Percentiles rank a stretch among this genome's conserved stretches.
Conservation (phyloP, 2,797 vertebrate species). For the Neomorphus geoffroyi region DNA sequence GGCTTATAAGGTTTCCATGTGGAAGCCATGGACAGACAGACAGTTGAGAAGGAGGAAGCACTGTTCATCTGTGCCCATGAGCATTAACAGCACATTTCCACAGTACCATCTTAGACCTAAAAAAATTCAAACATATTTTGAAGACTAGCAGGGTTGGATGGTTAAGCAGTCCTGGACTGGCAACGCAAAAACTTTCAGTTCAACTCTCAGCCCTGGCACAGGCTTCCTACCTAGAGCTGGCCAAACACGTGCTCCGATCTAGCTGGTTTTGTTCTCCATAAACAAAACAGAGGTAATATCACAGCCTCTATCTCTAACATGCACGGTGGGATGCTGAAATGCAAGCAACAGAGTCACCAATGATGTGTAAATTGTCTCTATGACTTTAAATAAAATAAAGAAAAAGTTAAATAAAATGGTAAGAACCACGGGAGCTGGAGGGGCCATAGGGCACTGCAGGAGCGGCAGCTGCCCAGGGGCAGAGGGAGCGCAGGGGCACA, state of each 20-base stretch:
- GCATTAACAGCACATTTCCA: accelerated
- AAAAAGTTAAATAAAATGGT: accelerated
- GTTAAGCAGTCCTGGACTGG: neutral
- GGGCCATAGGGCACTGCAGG: neutral
- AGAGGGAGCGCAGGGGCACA: neutral
- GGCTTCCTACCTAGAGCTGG: accelerated
- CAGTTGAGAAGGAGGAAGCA: neutral
- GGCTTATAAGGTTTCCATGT: accelerated
- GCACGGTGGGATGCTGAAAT: accelerated
- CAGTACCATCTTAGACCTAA: accelerated
- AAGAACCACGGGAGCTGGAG: neutral
- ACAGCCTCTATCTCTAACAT: accelerated
- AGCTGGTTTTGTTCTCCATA: accelerated
- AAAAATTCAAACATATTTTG: accelerated
- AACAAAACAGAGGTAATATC: neutral
- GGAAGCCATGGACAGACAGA: neutral
- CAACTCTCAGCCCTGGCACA: neutral
- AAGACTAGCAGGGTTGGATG: neutral
- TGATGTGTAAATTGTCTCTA: neutral
- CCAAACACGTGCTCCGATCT: accelerated
- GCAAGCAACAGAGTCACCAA: neutral
- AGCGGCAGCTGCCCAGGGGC: accelerated
- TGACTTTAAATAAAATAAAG: neutral
- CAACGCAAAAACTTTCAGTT: neutral
- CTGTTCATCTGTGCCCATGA: neutral